These are phyloP conservation scores for Tapirus indicus DNA, from an alignment of 2,797 vertebrate genomes.

Conservation along the genomic window DNA sequence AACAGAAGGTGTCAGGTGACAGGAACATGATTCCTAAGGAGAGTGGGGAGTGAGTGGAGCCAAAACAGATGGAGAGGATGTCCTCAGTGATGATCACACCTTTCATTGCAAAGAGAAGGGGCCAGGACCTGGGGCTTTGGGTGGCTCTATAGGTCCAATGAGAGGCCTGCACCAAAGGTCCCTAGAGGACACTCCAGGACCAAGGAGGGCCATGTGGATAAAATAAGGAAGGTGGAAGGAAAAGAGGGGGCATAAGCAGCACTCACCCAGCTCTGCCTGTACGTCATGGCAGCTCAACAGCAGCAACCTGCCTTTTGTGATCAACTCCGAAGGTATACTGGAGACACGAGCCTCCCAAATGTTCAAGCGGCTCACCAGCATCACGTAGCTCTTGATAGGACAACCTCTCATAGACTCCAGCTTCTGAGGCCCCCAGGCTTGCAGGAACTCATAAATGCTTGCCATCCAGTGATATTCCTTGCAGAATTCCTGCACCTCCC, in stretches of 20 bases:
- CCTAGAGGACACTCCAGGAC: not conserved
- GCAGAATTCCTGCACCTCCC: constrained; percentile 88
- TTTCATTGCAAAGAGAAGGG: not conserved
- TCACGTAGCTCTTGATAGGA: constrained; percentile 85
- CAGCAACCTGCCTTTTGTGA: constrained; percentile 88
- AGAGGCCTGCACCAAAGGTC: not conserved
- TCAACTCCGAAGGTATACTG: constrained; percentile 79
- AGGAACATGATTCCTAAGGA: not conserved
- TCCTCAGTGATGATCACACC: not conserved
- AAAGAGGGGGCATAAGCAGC: not conserved
- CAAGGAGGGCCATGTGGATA: not conserved
- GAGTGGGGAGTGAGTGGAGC: not conserved
- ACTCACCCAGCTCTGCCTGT: constrained; percentile 88
- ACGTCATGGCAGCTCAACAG: constrained; percentile 85
- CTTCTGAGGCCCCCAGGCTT: constrained; percentile 85
- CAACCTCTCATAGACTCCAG: constrained; percentile 86
- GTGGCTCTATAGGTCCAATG: not conserved
- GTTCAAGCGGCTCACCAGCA: constrained; percentile 85
- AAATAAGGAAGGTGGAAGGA: not conserved
- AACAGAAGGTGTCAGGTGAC: not conserved
- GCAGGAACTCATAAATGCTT: constrained; percentile 85
- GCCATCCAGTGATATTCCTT: constrained; percentile 87
- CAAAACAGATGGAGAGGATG: not conserved
- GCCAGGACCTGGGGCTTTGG: not conserved
- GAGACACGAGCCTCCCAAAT: constrained; percentile 86